Conservation (phyloP, 1,140 invertebrate genomes). For the Eurosta solidaginis region DNA sequence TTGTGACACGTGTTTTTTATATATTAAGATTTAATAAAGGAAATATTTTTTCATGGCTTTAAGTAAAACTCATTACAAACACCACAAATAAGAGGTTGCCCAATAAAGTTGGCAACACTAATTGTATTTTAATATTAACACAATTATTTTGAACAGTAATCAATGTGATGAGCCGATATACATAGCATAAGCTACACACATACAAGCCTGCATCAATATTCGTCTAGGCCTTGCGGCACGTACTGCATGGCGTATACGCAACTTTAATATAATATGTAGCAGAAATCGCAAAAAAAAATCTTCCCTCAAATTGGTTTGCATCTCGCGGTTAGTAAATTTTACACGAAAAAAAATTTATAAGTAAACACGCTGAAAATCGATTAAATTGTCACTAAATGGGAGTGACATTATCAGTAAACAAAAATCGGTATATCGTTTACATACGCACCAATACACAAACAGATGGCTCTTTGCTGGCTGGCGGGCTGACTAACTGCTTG, state of each 20-base stretch:
- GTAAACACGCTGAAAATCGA: slow-evolving; percentile 2
- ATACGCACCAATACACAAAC: neutral
- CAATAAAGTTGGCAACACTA: neutral
- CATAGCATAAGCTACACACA: too few species aligned
- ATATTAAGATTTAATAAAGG: too few species aligned
- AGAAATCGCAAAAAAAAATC: neutral
- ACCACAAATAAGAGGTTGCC: slow-evolving; percentile 1
- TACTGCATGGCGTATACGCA: slow-evolving; percentile 14
- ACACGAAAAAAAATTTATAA: neutral
- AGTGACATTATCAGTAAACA: neutral
- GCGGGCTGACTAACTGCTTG: too few species aligned
- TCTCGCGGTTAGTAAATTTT: neutral
- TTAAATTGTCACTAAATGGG: slow-evolving; percentile 25
- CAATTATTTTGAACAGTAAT: slow-evolving; percentile 25
- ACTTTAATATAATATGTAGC: neutral
- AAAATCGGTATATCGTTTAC: neutral
- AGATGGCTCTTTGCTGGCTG: too few species aligned
- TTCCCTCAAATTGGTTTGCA: neutral
- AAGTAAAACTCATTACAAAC: neutral
- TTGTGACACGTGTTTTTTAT: too few species aligned
- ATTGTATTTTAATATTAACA: slow-evolving; percentile 19
- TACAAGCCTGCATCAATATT: too few species aligned
- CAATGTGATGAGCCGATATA: neutral
- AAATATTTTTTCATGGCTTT: neutral
- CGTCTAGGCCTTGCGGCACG: neutral